Base-by-base conservation (phyloP, 2,888 invertebrate genomes). In the Kuschelorhynchus macadamiae region DNA sequence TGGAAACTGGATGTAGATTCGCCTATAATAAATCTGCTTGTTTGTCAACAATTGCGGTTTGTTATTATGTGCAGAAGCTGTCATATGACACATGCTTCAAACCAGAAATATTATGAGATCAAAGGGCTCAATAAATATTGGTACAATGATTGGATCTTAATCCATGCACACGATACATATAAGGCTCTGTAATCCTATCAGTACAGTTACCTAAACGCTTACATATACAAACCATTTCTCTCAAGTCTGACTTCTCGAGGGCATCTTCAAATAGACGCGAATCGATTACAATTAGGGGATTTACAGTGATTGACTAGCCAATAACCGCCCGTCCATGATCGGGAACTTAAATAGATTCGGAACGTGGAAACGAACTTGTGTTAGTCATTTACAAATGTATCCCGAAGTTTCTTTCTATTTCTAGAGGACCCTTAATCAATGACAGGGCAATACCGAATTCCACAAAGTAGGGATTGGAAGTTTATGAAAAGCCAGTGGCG, bases 321-420 rank as follows among this genome's bases (percentile, higher is more conserved):
- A 36, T 36, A 36, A 36, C 36, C 36, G 36, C 36, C 36, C 36
- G 36, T 36, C 36, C 36, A 36, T 36, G 36, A 36, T 36, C 36
- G 4, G 36, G 36, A 36, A 36, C 36, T 55, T 41, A 55, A 55
- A 67, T 49, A 67, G 60, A 67, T 67, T 56, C 33, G 20, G 41
- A 49, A 67, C 39, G 55, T 42, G 55, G 52, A 67, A 67, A 46
- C 49, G 39, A 56, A 52, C 33, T 61, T 44, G 42, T 44, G 53
- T 42, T 52, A 36, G 60, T 32, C 18, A 42, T 42, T 42, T 39
- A 46, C 47, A 36, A 64, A 56, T 46, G 56, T 56, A 56, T 46
- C 30, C 12, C 56, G 64, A 46, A 56, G 53, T 63, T 56, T 55
- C 56, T 53, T 63, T 47, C 41, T 21, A 20, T 12, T 36, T 20